Evolutionary conservation across 1,140 invertebrate species (phyloP), one percentile per base, ranked within the genome.

Genomic region (Brachionus sp.): DNA sequence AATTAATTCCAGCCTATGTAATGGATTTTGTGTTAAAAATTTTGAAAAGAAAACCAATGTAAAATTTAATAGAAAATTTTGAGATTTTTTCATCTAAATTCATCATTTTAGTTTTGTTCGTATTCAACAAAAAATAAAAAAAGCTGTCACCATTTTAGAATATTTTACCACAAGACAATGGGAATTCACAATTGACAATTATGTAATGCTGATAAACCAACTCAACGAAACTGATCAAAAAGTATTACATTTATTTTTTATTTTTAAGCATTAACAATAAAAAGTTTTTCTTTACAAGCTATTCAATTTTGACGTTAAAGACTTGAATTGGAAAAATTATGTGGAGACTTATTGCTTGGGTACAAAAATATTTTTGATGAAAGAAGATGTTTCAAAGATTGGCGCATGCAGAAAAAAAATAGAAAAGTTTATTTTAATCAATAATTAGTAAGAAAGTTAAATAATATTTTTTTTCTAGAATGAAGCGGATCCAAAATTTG

Each of bases 91-190:
- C 5, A 50, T 25, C 6, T 2, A 23, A 53, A 78, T 50, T 35
- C 0, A n/a, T 19, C n/a, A n/a, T n/a, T n/a, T 50, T 50, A 96
- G 94, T 83, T 90, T 97, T 86, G 89, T 95, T 5, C 92, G 92
- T 87, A 88, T 96, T 29, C 94, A 96, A 86, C 90, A 93, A 9
- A 92, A 93, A 84, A 91, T 97, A 9, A 93, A 93, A 85, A 92
- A 92, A 57, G 93, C 94, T 0, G 93, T 93, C 44, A 89, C 88
- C 5, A 93, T 93, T 3, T 86, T 97, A 4, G 90, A 92, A 66
- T 94, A 93, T 85, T 98, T 95, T 86, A 91, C 93, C 0, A 92
- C 90, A 0, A 92, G 94, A 84, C 91, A 95, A 86, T 97, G 95
- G 95, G 89, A 90, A 9, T 97, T 96, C 86, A 86, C 89, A 19